Conservation (phyloP, 2,797 vertebrate genomes). For the Coendou prehensilis region DNA sequence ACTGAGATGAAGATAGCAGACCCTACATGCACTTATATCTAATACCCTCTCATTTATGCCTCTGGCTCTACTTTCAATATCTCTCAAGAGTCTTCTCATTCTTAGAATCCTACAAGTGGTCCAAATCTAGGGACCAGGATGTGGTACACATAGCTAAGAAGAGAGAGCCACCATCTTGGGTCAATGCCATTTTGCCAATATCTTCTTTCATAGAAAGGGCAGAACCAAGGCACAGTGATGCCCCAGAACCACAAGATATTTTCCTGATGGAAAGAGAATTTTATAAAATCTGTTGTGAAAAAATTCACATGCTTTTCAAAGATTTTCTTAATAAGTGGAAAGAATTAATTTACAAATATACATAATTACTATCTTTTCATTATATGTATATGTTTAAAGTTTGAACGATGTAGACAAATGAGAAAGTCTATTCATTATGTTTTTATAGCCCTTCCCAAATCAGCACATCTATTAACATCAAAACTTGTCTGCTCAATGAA, state of each 20-base stretch:
- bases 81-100: not conserved
- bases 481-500: conserved; percentile 1
- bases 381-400: not conserved
- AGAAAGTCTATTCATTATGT: not conserved
- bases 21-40: too few relatives aligned
- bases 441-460: conserved; percentile 34
- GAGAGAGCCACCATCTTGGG: not conserved
- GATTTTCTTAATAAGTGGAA: not conserved
- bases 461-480: not conserved
- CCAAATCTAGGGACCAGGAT: fast-evolving
- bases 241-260: not conserved
- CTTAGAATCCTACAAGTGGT: not conserved
- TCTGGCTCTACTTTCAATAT: not conserved
- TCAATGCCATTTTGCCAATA: fast-evolving
- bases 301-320: conserved; percentile 2
- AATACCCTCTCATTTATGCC: fast-evolving
- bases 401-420: conserved; percentile 1
- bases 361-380: not conserved
- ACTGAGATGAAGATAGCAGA: not conserved
- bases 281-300: not conserved
- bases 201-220: not conserved
- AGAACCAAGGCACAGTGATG: fast-evolving
- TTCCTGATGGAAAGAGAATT: not conserved
- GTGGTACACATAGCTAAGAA: fast-evolving
- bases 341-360: not conserved